Percentiles rank a stretch among this genome's conserved stretches.
Conservation (phyloP, 2,888 invertebrate genomes). For the Ramazzottius varieornatus region DNA sequence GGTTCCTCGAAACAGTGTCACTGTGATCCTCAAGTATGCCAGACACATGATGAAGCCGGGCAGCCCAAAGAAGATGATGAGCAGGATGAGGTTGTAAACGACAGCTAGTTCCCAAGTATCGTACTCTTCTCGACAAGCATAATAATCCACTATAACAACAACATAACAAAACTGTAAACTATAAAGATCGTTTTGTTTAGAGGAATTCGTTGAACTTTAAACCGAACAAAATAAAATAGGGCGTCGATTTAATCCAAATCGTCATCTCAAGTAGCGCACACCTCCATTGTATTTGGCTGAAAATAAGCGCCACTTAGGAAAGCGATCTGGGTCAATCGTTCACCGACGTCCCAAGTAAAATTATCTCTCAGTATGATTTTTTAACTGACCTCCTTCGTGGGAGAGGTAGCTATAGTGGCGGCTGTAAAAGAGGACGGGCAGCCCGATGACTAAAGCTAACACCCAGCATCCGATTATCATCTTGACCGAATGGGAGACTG, state of each 20-base stretch:
- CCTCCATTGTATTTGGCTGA: no score
- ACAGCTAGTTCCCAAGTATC: neutral
- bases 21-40: neutral
- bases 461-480: slow-evolving; percentile 19
- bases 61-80: neutral
- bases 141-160: neutral
- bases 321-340: no score
- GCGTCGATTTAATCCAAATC: no score
- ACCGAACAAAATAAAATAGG: no score
- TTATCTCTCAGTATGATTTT: no score
- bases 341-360: no score
- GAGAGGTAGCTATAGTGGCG: neutral
- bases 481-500: slow-evolving; percentile 22
- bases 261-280: no score
- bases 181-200: no score
- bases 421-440: slow-evolving; percentile 15
- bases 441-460: slow-evolving; percentile 19
- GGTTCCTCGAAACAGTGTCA: neutral
- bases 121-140: neutral
- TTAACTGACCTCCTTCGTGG: neutral
- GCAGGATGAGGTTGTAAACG: neutral
- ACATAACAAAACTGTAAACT: no score
- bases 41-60: neutral
- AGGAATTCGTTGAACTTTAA: no score
- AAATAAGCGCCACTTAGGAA: no score